Evolutionary conservation across 2,113 vertebrate genomes (phyloP), one percentile per base, ranked within the genome.

Genomic region (Rhynchomys soricoides): DNA sequence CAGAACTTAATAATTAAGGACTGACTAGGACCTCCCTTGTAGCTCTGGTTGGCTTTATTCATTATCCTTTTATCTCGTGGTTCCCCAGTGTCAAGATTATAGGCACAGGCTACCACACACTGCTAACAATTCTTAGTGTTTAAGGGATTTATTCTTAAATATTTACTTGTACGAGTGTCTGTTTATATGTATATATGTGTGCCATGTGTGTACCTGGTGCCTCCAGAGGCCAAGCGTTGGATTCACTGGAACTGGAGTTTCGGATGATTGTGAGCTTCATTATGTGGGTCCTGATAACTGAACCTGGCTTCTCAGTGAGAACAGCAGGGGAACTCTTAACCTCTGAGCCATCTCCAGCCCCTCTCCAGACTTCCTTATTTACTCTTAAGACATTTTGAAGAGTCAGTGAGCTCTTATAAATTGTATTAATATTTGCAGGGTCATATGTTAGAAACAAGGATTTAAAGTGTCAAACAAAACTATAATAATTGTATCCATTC

Each of bases 381-480:
- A 83, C n/a, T 16, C n/a, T 83, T 83, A 85, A 85, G 57, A 29
- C 10, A 8, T 85, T 85, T 45, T 83, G 55, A 83, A 83, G n/a
- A 83, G 7, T 68, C 10, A 7, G 29, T 37, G 83, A 86, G 19
- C 91, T 94, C 79, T 66, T 89, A 22, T 70, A 73, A 29, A 7
- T 90, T 89, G 4, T 78, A 78, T 66, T 92, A 90, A 45, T 94
- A 70, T 73, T 90, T 96, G 52, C 1, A 79, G 37, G 74, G 62
- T 40, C 83, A 43, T 55, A 78, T 6, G 7, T 91, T 95, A 93
- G 89, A 79, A 91, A 26, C 62, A 55, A 86, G 43, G 4, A 34
- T 15, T 64, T 90, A 85, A 93, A 87, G 22, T 96, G 66, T 55
- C 73, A 48, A 90, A 71, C 64, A 62, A 85, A 64, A 85, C 62